These are phyloP conservation scores for Lampris megalopsis DNA, from an alignment of 2,113 vertebrate genomes.

Conservation along the genomic window DNA sequence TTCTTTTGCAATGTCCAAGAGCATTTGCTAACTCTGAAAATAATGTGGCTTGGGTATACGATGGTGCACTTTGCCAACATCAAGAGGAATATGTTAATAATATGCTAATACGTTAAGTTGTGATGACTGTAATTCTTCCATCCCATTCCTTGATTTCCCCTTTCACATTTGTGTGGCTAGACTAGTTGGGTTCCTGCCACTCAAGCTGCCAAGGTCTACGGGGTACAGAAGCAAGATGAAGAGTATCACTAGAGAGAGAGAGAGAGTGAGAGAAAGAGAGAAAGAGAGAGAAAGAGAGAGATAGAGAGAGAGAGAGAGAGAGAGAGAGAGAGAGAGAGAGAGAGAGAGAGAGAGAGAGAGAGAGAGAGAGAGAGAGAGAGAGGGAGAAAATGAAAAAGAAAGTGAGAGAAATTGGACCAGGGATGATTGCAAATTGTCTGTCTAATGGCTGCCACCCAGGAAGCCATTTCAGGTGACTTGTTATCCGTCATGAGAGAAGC, in stretches of 20 bases:
- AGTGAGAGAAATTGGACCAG: constrained; percentile 73
- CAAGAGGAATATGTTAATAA: constrained; percentile 51
- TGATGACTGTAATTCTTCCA: constrained; percentile 74
- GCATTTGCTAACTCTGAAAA: constrained; percentile 21
- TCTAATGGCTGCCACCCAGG: constrained; percentile 65
- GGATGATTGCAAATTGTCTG: constrained; percentile 76
- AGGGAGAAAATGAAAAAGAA: constrained; percentile 8
- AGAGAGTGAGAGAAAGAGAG: constrained; percentile 56
- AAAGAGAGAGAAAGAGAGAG: constrained; percentile 60
- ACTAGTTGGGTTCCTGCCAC: constrained; percentile 81
- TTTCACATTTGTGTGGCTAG: constrained; percentile 78
- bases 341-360: constrained; percentile 12
- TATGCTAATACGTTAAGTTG: constrained; percentile 64
- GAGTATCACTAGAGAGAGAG: constrained; percentile 71
- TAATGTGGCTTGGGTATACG: constrained; percentile 58
- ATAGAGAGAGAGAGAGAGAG: constrained; percentile 51
- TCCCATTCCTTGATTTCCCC: constrained; percentile 72
- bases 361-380: constrained; percentile 1
- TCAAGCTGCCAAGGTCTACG: constrained; percentile 77
- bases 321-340: constrained; percentile 4
- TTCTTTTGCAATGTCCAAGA: constrained; percentile 31
- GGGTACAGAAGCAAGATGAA: constrained; percentile 73
- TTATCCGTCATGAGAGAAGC: constrained; percentile 77
- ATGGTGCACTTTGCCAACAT: constrained; percentile 54
- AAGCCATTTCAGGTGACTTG: constrained; percentile 81